Base-by-base conservation (phyloP, 2,888 invertebrate genomes). In the Ectemnius cavifrons region DNA sequence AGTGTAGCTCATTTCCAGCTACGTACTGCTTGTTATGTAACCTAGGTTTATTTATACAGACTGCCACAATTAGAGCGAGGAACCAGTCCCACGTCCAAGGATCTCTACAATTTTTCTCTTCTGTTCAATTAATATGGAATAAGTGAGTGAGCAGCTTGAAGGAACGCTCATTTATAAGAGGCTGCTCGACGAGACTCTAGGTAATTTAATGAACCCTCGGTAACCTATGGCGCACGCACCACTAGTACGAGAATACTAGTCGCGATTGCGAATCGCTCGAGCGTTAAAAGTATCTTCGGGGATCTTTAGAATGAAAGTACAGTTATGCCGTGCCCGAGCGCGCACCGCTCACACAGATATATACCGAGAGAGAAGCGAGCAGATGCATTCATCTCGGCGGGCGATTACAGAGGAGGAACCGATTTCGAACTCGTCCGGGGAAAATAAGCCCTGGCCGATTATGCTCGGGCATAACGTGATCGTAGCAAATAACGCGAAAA, bases 201-300 rank as follows among this genome's bases (percentile, higher is more conserved):
- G 71, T 37, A 37, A 37, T 71, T 65, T 81, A 81, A 82, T 75
- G 78, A 78, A 77, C 66, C 56, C 63, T 59, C 57, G 61, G 68
- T 64, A 69, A 74, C 66, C 69, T 59, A 60, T 27, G 58, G 46
- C 18, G 45, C 18, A 16, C 37, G 37, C 11, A 37, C 8, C 37
- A 11, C 1, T 60, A 37, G 62, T 58, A 28, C 57, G 65, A 72
- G 65, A 75, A 80, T 77, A 77, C 64, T 65, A 77, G 71, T 64
- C 72, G 76, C 67, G 74, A 82, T 79, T 83, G 70, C 66, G 75
- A 79, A 73, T 82, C 82, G 77, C 65, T 67, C 69, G 58, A 81
- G 81, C 82, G 82, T 83, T 82, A 82, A 83, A 83, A 77, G 78
- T 81, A 78, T 79, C 83, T 75, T 77, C 73, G 60, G 66, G 37